Percentiles rank a stretch among this genome's conserved stretches.
These are phyloP conservation scores for Tanypteryx hageni DNA, from an alignment of 2,888 invertebrate genomes.

Conservation along the genomic window DNA sequence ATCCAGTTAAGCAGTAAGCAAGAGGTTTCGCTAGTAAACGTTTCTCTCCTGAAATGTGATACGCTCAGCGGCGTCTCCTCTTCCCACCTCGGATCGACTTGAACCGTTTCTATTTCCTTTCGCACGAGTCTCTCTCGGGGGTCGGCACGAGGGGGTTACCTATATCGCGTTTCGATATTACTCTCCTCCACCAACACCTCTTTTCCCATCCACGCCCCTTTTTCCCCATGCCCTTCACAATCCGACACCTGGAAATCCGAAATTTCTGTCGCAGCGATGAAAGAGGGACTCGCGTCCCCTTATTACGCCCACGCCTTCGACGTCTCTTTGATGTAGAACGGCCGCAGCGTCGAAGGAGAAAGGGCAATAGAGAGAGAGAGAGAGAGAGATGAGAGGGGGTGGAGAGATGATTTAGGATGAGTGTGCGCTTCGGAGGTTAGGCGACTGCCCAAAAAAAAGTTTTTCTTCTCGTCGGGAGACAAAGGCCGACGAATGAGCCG, in stretches of 20 bases:
- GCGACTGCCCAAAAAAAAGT: background rate
- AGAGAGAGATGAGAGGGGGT: background rate
- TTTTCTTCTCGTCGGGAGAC: background rate
- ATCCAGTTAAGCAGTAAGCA: too few species aligned
- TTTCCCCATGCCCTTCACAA: background rate
- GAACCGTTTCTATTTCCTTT: background rate
- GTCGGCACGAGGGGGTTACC: background rate
- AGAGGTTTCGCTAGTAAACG: background rate
- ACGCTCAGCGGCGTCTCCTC: background rate
- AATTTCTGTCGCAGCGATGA: constrained; percentile 2
- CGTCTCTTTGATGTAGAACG: background rate
- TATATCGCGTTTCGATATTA: constrained; percentile 7
- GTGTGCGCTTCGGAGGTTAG: background rate
- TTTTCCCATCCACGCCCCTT: too few species aligned
- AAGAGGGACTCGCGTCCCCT: background rate
- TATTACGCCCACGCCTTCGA: background rate
- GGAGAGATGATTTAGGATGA: background rate
- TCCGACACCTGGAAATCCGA: constrained; percentile 18
- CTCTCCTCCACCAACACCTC: background rate
- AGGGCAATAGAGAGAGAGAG: too few species aligned
- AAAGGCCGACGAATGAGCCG: background rate
- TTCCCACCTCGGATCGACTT: background rate
- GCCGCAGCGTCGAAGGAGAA: background rate
- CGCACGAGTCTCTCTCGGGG: background rate
- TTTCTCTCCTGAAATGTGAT: constrained; percentile 13